Conservation (phyloP, 1,140 invertebrate genomes). For the Aphelinus atriplicis region DNA sequence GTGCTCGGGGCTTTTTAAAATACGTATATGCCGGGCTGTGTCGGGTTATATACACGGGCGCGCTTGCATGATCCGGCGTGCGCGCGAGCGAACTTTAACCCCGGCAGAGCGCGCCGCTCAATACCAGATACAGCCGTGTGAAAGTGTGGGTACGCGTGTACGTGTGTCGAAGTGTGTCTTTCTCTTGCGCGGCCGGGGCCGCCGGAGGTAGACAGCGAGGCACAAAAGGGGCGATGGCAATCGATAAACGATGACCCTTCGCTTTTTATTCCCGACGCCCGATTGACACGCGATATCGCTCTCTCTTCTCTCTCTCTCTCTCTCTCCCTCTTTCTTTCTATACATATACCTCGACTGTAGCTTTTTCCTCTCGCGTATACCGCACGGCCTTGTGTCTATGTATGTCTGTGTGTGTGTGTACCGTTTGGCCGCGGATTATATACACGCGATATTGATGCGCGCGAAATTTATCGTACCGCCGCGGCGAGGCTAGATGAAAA, state of each 20-base stretch:
- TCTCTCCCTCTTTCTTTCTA: neutral
- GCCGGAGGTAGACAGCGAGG: neutral
- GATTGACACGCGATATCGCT: slow-evolving; percentile 41
- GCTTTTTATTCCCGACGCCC: slow-evolving; percentile 27
- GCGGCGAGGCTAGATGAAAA: slow-evolving; percentile 21
- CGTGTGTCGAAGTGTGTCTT: neutral
- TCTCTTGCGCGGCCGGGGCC: neutral
- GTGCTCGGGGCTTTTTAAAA: too few relatives aligned
- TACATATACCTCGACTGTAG: too few relatives aligned
- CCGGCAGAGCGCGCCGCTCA: neutral
- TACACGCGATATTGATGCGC: neutral
- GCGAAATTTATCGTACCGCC: slow-evolving; percentile 39
- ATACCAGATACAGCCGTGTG: neutral
- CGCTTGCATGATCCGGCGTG: too few relatives aligned
- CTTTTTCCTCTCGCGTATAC: too few relatives aligned
- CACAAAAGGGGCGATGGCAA: slow-evolving; percentile 35
- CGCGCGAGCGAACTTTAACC: slow-evolving; percentile 16
- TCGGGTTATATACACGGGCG: neutral
- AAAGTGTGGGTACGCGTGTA: neutral
- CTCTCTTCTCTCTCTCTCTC: slow-evolving; percentile 11
- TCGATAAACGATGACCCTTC: slow-evolving; percentile 43
- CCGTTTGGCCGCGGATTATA: too few relatives aligned
- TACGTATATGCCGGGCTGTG: too few relatives aligned
- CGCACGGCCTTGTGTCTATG: too few relatives aligned
- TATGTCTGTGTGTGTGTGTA: too few relatives aligned